A percentile compares a stretch with the other conserved stretches of the same genome.
phyloP scores from a whole-genome alignment of 2,797 vertebrate species.

The Coendou prehensilis region DNA sequence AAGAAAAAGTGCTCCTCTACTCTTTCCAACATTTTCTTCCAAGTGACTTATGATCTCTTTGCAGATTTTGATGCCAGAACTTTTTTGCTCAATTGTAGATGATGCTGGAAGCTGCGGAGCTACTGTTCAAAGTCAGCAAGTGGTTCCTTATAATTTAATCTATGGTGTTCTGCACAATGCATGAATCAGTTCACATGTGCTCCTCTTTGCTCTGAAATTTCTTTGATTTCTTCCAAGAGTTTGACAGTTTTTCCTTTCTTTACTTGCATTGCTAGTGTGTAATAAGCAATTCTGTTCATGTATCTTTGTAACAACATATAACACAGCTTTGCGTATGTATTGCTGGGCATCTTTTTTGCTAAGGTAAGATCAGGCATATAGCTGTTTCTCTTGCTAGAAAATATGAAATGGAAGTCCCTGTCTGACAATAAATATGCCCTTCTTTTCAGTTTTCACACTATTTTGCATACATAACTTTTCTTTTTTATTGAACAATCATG shows the following conservation, averaged over 20 bases:
- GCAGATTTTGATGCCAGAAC: constrained; percentile 30
- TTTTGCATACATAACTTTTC: constrained; percentile 18
- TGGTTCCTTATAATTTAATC: constrained; percentile 35
- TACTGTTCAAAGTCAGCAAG: constrained; percentile 38
- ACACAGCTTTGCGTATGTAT: neutral
- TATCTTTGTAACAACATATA: neutral
- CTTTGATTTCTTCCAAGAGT: constrained; percentile 26
- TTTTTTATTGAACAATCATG: constrained; percentile 16
- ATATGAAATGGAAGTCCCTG: neutral
- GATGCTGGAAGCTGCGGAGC: neutral
- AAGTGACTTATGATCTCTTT: neutral
- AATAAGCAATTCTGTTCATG: neutral
- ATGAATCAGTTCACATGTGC: neutral
- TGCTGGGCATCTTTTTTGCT: neutral
- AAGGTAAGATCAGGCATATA: neutral
- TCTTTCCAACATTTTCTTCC: neutral
- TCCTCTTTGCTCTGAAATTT: constrained; percentile 47
- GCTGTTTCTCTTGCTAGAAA: constrained; percentile 18
- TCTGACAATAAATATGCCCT: constrained; percentile 19
- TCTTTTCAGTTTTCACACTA: constrained; percentile 11
- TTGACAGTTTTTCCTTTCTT: constrained; percentile 25
- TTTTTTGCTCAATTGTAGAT: neutral
- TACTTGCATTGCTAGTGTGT: neutral
- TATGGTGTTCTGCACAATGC: neutral
- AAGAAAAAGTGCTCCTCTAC: neutral